A percentile compares a stretch with the other conserved stretches of the same genome.
These are phyloP conservation scores for Aphaenogaster rudis DNA, from an alignment of 1,140 invertebrate genomes.

Conservation along the genomic window DNA sequence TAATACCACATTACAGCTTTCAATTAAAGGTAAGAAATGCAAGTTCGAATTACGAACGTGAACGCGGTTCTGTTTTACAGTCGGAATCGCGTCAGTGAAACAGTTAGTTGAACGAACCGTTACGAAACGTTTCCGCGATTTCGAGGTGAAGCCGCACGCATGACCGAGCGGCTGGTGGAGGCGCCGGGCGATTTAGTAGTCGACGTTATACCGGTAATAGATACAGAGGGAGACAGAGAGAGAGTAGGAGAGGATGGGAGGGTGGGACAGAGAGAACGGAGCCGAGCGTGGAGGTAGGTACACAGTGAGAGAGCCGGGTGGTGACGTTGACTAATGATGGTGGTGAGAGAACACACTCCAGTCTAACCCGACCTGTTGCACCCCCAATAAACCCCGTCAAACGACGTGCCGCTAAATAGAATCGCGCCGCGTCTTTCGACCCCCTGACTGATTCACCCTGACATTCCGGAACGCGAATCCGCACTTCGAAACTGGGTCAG, in stretches of 20 bases:
- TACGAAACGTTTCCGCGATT: constrained; percentile 72
- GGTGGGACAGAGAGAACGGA: constrained; percentile 64
- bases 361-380: constrained; percentile 87
- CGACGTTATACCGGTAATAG: constrained; percentile 78
- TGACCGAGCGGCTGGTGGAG: constrained; percentile 69
- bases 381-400: constrained; percentile 86
- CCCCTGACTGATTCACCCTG: constrained; percentile 82
- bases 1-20: background rate
- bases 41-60: background rate
- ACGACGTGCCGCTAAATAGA: constrained; percentile 86
- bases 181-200: constrained; percentile 77
- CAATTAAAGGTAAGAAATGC: constrained; percentile 23
- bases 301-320: constrained; percentile 77
- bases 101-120: constrained; percentile 66
- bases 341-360: constrained; percentile 86
- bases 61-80: constrained; percentile 40
- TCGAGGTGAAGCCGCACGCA: constrained; percentile 70
- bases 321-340: constrained; percentile 88
- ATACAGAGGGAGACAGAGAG: constrained; percentile 72
- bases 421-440: constrained; percentile 85
- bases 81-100: constrained; percentile 57
- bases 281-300: constrained; percentile 65
- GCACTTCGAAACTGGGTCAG: constrained; percentile 68
- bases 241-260: constrained; percentile 57
- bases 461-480: constrained; percentile 70